A percentile compares a stretch with the other conserved stretches of the same genome.
phyloP scores from a whole-genome alignment of 2,113 vertebrate genomes.

The Grammomys dolichurus region DNA sequence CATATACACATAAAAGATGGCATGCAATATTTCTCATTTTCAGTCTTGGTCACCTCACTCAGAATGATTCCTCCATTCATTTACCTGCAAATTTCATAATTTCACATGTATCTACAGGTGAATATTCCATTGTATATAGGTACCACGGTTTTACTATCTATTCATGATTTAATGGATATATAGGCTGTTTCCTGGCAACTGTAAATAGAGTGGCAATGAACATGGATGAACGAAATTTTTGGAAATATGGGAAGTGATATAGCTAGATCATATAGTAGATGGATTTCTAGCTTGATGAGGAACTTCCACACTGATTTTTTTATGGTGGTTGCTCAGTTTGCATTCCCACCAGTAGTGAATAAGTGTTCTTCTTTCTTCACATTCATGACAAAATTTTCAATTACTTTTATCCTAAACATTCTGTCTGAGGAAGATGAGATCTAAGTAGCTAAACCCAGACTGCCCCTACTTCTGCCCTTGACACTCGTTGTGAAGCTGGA shows the following conservation, averaged over 20 bases:
- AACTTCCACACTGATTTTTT: too few relatives aligned
- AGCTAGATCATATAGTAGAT: neutral
- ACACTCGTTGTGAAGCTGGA: too few relatives aligned
- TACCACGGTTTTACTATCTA: neutral
- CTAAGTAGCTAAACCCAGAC: too few relatives aligned
- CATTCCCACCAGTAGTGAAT: too few relatives aligned
- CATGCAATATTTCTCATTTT: neutral
- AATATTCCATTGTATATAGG: neutral
- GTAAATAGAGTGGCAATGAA: neutral
- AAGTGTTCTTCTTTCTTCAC: too few relatives aligned
- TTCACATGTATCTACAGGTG: neutral
- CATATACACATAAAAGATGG: neutral
- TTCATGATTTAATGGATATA: neutral
- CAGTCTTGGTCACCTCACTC: neutral
- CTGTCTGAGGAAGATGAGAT: too few relatives aligned
- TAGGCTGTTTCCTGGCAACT: neutral
- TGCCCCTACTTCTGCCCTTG: too few relatives aligned
- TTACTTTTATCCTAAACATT: too few relatives aligned
- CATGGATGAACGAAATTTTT: neutral
- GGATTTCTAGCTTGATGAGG: neutral
- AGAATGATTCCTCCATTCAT: neutral
- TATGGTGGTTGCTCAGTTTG: too few relatives aligned
- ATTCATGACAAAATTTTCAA: too few relatives aligned
- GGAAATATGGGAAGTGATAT: neutral
- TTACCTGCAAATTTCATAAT: neutral